phyloP scores from a whole-genome alignment of 2,113 vertebrate genomes.

The Ophiodon elongatus region DNA sequence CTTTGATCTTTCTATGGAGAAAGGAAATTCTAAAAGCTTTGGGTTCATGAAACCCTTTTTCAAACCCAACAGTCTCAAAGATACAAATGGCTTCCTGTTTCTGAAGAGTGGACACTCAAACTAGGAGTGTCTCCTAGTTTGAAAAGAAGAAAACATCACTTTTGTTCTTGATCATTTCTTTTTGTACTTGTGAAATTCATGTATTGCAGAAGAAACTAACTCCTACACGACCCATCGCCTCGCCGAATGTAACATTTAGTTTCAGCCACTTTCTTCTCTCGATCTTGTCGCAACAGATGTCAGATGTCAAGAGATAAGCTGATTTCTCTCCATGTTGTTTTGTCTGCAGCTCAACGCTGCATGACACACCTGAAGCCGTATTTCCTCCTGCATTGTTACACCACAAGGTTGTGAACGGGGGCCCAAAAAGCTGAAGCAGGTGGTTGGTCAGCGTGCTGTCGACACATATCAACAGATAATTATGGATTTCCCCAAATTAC shows the following conservation, averaged over 20 bases:
- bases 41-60: not conserved
- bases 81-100: not conserved
- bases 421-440: not conserved
- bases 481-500: conserved; percentile 32
- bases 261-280: conserved; percentile 12
- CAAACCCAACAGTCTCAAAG: not conserved
- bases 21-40: not conserved
- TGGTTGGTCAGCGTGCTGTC: conserved; percentile 34
- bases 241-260: conserved; percentile 21
- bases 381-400: conserved; percentile 37
- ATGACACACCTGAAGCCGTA: conserved; percentile 58
- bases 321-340: conserved; percentile 41
- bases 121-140: not conserved
- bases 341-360: conserved; percentile 47
- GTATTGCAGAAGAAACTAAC: not conserved
- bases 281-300: not conserved
- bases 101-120: not conserved
- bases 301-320: conserved; percentile 32
- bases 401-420: not conserved
- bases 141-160: not conserved
- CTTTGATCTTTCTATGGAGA: not conserved
- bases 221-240: not conserved
- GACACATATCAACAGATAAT: conserved; percentile 29
- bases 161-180: not conserved
- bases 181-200: no score